Evolutionary conservation across 2,888 invertebrate species (phyloP).

Genomic region (Eledone cirrhosa): DNA sequence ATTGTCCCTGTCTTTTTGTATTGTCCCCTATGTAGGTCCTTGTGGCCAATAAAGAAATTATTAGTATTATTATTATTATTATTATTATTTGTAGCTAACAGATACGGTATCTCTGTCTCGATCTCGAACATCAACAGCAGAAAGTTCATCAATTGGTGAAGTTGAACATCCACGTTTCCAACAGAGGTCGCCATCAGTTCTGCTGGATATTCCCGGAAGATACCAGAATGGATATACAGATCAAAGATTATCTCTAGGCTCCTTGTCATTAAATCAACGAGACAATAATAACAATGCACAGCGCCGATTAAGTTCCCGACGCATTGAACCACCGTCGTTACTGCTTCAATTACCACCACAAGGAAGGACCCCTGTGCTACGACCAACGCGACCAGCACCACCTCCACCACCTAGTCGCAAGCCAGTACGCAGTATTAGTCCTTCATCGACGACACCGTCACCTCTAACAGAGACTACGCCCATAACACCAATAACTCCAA

Average conservation of each 20-base stretch:
- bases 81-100: slow-evolving; percentile 3
- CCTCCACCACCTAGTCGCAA: slow-evolving; percentile 20
- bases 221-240: not conserved
- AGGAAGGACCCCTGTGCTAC: not conserved
- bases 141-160: slow-evolving; percentile 3
- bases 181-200: slow-evolving; percentile 12
- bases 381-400: slow-evolving; percentile 12
- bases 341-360: not conserved
- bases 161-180: slow-evolving; percentile 1
- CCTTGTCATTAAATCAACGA: not conserved
- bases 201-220: not conserved
- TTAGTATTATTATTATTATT: too few species aligned
- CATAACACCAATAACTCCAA: not conserved
- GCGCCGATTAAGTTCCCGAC: not conserved
- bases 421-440: not conserved
- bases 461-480: not conserved
- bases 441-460: too few species aligned
- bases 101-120: not conserved
- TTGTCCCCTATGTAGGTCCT: too few species aligned
- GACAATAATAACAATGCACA: not conserved
- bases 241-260: not conserved
- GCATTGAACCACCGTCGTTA: not conserved
- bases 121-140: slow-evolving; percentile 4
- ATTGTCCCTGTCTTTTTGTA: too few species aligned
- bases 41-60: too few species aligned